Conservation (phyloP, 2,888 invertebrate species). For the Dione vanillae region DNA sequence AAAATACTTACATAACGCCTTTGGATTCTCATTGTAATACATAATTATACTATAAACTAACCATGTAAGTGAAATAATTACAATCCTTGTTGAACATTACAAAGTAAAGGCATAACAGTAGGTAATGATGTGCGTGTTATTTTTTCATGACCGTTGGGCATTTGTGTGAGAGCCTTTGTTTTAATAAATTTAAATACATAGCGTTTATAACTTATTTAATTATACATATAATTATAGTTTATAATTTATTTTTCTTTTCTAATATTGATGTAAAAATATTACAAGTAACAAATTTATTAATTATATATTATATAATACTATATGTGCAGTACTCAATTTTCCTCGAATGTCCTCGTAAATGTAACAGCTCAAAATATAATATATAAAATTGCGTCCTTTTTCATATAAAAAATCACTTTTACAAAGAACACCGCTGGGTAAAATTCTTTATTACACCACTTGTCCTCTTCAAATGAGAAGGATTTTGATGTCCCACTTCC, state of each 20-base stretch:
- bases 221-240: background rate
- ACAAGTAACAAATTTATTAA: no score
- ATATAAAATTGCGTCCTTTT: background rate
- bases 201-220: no score
- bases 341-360: background rate
- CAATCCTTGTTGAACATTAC: conserved; percentile 1
- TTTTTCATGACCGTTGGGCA: background rate
- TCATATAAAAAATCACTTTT: background rate
- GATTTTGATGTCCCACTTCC: conserved; percentile 3
- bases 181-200: background rate
- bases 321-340: no score
- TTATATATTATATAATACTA: no score
- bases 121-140: background rate
- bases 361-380: background rate
- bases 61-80: background rate
- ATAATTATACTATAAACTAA: background rate
- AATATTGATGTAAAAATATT: background rate
- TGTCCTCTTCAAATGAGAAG: background rate
- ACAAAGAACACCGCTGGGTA: background rate
- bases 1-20: background rate
- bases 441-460: background rate
- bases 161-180: background rate
- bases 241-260: background rate
- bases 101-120: background rate
- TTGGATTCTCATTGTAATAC: background rate